Conservation (phyloP, 2,797 vertebrate genomes). For the Anisognathus igniventris region DNA sequence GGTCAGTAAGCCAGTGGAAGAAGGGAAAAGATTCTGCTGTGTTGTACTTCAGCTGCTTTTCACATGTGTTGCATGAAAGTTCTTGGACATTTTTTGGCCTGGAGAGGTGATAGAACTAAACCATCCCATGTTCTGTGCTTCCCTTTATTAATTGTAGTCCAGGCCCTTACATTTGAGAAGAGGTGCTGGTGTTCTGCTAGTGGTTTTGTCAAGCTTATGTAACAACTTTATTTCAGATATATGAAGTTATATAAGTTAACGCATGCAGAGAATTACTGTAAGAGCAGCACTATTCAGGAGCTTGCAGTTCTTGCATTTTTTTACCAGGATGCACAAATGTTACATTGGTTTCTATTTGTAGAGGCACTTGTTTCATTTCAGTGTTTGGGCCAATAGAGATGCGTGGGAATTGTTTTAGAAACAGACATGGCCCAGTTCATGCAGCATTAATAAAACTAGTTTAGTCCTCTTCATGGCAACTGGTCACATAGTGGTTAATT, state of each 20-base stretch:
- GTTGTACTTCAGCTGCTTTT: background rate
- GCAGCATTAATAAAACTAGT: background rate
- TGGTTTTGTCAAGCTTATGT: background rate
- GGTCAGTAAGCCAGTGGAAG: background rate
- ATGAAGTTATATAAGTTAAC: background rate
- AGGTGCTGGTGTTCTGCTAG: background rate
- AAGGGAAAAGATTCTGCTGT: background rate
- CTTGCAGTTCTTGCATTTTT: background rate
- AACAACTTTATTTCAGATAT: background rate
- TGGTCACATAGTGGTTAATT: background rate
- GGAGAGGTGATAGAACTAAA: background rate
- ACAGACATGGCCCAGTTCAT: background rate
- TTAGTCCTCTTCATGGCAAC: background rate
- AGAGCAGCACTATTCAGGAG: background rate
- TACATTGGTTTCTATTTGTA: background rate
- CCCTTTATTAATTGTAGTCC: background rate
- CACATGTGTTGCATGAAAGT: background rate
- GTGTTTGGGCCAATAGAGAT: background rate
- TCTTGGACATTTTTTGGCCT: background rate
- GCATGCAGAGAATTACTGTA: background rate
- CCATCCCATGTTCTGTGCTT: background rate
- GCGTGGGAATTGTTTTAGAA: background rate
- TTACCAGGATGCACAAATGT: background rate
- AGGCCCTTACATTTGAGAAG: background rate
- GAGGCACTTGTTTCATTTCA: background rate